Percentiles rank a stretch among this genome's conserved stretches.
phyloP scores from a whole-genome alignment of 1,140 invertebrate genomes.

The Atopsyche davidsoni region DNA sequence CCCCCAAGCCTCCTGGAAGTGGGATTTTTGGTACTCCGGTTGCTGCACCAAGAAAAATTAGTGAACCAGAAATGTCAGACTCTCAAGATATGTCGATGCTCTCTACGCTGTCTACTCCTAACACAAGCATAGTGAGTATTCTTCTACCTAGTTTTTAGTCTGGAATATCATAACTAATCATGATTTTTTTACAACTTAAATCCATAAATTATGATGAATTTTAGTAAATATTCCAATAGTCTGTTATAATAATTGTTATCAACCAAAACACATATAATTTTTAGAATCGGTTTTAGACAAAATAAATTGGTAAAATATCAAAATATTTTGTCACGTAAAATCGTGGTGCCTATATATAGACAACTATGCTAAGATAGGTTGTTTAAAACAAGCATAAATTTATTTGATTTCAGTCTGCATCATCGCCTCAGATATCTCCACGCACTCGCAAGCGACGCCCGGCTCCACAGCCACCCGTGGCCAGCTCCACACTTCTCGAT shows the following conservation, averaged over 20 bases:
- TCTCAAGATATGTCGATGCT: conserved; percentile 12
- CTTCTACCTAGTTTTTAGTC: conserved; percentile 8
- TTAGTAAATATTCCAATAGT: too few species aligned
- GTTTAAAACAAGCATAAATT: neutral
- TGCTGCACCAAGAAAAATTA: conserved; percentile 7
- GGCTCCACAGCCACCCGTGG: conserved; percentile 18
- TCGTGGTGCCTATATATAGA: too few species aligned
- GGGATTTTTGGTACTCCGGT: conserved; percentile 5
- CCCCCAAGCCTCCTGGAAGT: conserved; percentile 15
- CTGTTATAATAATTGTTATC: conserved; percentile 2
- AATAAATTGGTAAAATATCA: too few species aligned
- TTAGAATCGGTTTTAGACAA: too few species aligned
- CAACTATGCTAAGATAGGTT: neutral
- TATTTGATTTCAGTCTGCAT: conserved; percentile 10
- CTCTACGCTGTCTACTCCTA: conserved; percentile 36
- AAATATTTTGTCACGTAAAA: too few species aligned
- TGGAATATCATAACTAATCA: conserved; percentile 1
- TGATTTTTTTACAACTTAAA: too few species aligned
- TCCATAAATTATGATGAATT: too few species aligned
- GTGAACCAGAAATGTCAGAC: conserved; percentile 3
- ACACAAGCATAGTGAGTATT: conserved; percentile 38
- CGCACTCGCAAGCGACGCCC: conserved; percentile 21
- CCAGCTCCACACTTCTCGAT: conserved; percentile 19
- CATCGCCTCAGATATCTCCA: conserved; percentile 21
- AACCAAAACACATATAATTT: neutral